phyloP scores from a whole-genome alignment of 2,888 invertebrate species.

The Sthenelais limicola region DNA sequence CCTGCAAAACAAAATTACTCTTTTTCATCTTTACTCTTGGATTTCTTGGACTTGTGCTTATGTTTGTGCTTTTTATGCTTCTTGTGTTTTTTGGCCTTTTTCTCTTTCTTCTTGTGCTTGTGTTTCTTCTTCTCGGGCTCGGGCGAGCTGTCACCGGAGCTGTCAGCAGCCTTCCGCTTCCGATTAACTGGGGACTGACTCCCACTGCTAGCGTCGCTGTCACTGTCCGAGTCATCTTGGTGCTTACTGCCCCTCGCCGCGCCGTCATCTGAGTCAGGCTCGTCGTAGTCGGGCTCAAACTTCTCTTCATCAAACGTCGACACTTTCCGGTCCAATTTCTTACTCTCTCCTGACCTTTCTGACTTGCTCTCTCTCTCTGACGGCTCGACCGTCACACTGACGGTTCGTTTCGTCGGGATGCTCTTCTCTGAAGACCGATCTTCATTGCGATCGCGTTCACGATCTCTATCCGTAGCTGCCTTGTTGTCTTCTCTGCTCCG shows the following conservation, averaged over 20 bases:
- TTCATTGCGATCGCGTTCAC: no score
- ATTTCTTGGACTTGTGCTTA: constrained; percentile 52
- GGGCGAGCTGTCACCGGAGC: constrained; percentile 46
- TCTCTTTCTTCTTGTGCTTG: constrained; percentile 52
- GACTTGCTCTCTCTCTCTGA: no score
- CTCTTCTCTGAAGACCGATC: no score
- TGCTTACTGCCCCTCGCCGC: no score
- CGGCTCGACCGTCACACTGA: no score
- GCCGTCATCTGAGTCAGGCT: constrained; percentile 41
- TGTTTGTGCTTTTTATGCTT: constrained; percentile 30
- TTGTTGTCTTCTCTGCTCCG: no score
- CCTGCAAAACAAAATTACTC: not conserved
- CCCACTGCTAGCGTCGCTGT: not conserved
- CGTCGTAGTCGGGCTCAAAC: constrained; percentile 67
- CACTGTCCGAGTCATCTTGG: not conserved
- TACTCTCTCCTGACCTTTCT: not conserved
- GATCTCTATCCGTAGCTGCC: no score
- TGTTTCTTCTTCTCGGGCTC: constrained; percentile 57
- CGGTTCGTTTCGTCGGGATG: no score
- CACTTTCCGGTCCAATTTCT: constrained; percentile 57
- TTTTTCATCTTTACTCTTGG: constrained; percentile 49
- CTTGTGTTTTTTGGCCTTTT: constrained; percentile 46
- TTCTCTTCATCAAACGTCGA: constrained; percentile 64
- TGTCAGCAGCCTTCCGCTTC: constrained; percentile 32
- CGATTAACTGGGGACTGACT: not conserved